These are phyloP conservation scores for Drosophila jambulina DNA, from an alignment of 1,140 invertebrate genomes.

Conservation along the genomic window DNA sequence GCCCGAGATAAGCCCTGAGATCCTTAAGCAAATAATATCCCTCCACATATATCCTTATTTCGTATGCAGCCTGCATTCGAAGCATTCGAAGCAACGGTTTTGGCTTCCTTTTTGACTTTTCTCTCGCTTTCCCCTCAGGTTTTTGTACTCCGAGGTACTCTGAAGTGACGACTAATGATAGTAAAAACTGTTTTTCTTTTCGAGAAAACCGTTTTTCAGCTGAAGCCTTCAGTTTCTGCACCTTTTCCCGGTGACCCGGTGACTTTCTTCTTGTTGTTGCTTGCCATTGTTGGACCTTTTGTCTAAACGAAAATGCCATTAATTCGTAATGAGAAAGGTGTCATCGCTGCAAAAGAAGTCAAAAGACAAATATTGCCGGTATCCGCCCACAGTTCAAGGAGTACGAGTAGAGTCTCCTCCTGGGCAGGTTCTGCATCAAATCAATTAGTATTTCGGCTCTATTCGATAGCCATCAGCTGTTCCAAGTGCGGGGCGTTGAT, in stretches of 20 bases:
- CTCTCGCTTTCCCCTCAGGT: conserved; percentile 15
- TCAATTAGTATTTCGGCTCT: conserved; percentile 72
- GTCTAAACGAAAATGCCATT: conserved; percentile 67
- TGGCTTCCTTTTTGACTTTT: conserved; percentile 42
- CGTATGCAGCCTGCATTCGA: conserved; percentile 72
- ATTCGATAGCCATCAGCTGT: conserved; percentile 55
- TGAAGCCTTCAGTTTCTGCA: conserved; percentile 40
- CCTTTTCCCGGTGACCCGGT: conserved; percentile 29
- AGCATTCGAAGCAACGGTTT: conserved; percentile 22
- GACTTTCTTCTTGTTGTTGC: conserved; percentile 52
- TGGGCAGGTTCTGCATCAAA: conserved; percentile 78
- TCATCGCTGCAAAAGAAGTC: conserved; percentile 66
- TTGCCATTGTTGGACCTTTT: conserved; percentile 51
- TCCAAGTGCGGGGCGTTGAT: conserved; percentile 55
- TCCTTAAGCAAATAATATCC: conserved; percentile 72
- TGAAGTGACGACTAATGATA: conserved; percentile 72
- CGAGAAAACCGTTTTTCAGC: conserved; percentile 44
- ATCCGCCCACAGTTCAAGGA: conserved; percentile 52
- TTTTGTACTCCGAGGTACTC: conserved; percentile 26
- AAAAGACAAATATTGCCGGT: conserved; percentile 77
- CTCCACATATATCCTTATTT: conserved; percentile 51
- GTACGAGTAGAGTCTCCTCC: conserved; percentile 10
- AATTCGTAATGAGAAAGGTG: conserved; percentile 84
- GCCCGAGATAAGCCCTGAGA: conserved; percentile 35
- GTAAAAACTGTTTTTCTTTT: conserved; percentile 74